phyloP scores from a whole-genome alignment of 2,797 vertebrate species.

The Adelosebastes latens region DNA sequence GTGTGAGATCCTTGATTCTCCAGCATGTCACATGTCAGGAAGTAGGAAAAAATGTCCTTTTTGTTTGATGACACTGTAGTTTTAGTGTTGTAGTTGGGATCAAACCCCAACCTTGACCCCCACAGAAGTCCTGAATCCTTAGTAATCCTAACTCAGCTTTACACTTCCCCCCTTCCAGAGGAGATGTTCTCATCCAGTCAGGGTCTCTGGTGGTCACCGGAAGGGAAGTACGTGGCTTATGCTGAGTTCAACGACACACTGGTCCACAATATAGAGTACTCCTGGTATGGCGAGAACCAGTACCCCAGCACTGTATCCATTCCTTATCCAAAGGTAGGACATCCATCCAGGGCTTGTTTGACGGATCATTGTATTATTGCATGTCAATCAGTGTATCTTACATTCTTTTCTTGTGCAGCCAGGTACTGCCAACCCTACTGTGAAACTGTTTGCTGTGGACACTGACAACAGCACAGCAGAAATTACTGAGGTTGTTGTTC shows the following conservation, averaged over 20 bases:
- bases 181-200: constrained; percentile 93
- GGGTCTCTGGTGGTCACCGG: constrained; percentile 96
- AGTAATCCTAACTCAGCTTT: background rate
- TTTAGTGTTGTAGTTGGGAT: background rate
- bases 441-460: constrained; percentile 89
- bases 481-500: constrained; percentile 83
- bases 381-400: background rate
- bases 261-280: constrained; percentile 92
- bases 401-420: constrained; percentile 78
- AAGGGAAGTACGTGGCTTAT: constrained; percentile 90
- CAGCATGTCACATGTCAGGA: background rate
- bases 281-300: constrained; percentile 91
- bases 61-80: background rate
- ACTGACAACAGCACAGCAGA: constrained; percentile 51
- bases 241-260: constrained; percentile 91
- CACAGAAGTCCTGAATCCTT: background rate
- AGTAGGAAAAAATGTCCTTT: background rate
- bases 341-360: background rate
- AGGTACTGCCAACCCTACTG: constrained; percentile 89
- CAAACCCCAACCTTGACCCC: background rate
- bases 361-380: background rate
- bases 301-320: constrained; percentile 92
- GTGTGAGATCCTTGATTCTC: background rate
- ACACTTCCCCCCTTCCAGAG: constrained; percentile 81
- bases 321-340: constrained; percentile 94